Evolutionary conservation across 2,888 invertebrate genomes (phyloP).

Genomic region (Platycheirus rosarum): DNA sequence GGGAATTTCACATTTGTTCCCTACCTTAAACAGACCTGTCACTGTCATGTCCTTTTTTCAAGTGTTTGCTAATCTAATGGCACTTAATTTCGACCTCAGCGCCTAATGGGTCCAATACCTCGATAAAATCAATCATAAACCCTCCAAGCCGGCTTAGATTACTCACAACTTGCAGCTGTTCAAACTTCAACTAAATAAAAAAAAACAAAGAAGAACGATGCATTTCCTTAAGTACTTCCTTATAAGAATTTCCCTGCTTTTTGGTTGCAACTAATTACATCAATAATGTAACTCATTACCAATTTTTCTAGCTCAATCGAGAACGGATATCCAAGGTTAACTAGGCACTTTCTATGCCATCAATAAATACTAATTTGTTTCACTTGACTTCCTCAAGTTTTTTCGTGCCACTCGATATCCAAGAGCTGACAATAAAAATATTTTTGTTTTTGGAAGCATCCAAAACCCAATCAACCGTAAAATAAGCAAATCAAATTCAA

Average conservation of each 20-base stretch:
- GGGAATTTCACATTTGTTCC: slow-evolving; percentile 11
- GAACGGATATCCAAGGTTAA: slow-evolving; percentile 40
- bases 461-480: slow-evolving; percentile 65
- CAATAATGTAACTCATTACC: slow-evolving; percentile 16
- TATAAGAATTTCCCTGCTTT: neutral
- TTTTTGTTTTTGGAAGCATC: slow-evolving; percentile 12
- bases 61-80: slow-evolving; percentile 33
- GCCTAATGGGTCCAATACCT: neutral
- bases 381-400: slow-evolving; percentile 60
- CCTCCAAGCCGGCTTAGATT: neutral
- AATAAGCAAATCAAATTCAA: slow-evolving; percentile 55
- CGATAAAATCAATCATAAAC: neutral
- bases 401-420: slow-evolving; percentile 35
- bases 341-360: neutral
- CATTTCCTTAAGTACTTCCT: no score
- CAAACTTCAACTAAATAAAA: no score
- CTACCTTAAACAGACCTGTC: slow-evolving; percentile 21
- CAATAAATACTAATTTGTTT: slow-evolving; percentile 4
- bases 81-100: neutral
- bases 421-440: slow-evolving; percentile 4
- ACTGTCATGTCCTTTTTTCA: slow-evolving; percentile 16
- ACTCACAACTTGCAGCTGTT: slow-evolving; percentile 11
- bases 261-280: neutral
- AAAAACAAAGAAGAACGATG: no score
- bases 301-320: neutral